phyloP scores from a whole-genome alignment of 2,113 vertebrate genomes.

The Phalacrocorax carbo region DNA sequence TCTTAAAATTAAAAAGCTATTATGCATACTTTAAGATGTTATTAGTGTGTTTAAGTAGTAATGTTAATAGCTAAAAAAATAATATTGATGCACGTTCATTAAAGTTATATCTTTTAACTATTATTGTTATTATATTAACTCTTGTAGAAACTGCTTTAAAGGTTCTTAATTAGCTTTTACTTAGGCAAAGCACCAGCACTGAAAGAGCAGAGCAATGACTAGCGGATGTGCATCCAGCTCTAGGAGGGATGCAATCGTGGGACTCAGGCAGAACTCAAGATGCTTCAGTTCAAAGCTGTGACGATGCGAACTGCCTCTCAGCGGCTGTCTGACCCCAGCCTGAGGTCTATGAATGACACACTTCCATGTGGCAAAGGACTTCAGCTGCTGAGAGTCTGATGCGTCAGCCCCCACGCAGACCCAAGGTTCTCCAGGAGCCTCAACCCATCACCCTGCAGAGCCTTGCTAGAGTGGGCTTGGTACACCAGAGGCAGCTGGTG shows the following conservation, averaged over 20 bases:
- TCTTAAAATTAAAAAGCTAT: slow-evolving; percentile 20
- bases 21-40: slow-evolving; percentile 1
- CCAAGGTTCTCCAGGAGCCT: not conserved
- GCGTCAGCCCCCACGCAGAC: not conserved
- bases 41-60: not conserved
- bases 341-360: not conserved
- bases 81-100: not conserved
- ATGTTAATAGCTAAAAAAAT: not conserved
- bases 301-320: not conserved
- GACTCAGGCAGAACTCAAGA: not conserved
- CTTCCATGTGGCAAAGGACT: not conserved
- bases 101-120: not conserved
- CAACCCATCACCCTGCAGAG: not conserved
- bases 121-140: not conserved
- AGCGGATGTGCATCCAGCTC: not conserved
- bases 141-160: not conserved
- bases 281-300: not conserved
- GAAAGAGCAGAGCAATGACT: not conserved
- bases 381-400: not conserved
- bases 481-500: not conserved
- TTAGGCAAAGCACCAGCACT: not conserved
- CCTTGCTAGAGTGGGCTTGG: not conserved
- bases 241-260: accelerated
- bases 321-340: not conserved
- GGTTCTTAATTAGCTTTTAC: not conserved